A percentile compares a stretch with the other conserved stretches of the same genome.
Evolutionary conservation across 2,797 vertebrate genomes (phyloP).

Genomic region (Gadopsis bispinosus): DNA sequence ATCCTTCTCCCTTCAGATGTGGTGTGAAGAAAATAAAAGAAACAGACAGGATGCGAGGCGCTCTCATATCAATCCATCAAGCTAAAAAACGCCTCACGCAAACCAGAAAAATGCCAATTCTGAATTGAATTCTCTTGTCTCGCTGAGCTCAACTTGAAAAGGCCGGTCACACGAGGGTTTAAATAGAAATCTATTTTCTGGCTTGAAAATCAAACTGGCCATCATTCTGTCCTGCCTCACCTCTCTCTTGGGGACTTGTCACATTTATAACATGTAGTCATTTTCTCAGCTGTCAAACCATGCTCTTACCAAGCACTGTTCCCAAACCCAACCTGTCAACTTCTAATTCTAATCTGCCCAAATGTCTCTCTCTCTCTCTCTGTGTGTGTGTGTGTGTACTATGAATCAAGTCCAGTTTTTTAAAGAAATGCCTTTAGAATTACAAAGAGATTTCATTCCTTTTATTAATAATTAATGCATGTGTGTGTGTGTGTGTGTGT

Average conservation of each 20-base stretch:
- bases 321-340: conserved; percentile 62
- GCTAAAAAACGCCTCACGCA: conserved; percentile 29
- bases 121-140: conserved; percentile 72
- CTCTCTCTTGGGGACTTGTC: conserved; percentile 79
- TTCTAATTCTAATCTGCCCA: conserved; percentile 67
- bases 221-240: conserved; percentile 73
- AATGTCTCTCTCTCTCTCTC: conserved; percentile 9
- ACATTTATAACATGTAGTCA: conserved; percentile 83
- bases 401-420: conserved; percentile 10
- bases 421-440: conserved; percentile 34
- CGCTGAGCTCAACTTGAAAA: conserved; percentile 69
- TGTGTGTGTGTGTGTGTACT: conserved; percentile 9
- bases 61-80: conserved; percentile 73
- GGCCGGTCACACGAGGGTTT: conserved; percentile 77
- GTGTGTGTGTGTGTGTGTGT: conserved; percentile 30
- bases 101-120: conserved; percentile 62
- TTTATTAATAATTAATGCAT: conserved; percentile 51
- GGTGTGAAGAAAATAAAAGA: conserved; percentile 15
- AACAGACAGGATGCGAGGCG: conserved; percentile 39
- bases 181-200: conserved; percentile 80
- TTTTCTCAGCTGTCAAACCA: conserved; percentile 86
- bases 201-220: conserved; percentile 80
- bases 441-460: conserved; percentile 28
- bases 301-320: conserved; percentile 63
- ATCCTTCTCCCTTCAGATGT: conserved; percentile 49